A percentile compares a stretch with the other conserved stretches of the same genome.
Conservation (phyloP, 2,888 invertebrate genomes). For the Ctenicera cuprea region DNA sequence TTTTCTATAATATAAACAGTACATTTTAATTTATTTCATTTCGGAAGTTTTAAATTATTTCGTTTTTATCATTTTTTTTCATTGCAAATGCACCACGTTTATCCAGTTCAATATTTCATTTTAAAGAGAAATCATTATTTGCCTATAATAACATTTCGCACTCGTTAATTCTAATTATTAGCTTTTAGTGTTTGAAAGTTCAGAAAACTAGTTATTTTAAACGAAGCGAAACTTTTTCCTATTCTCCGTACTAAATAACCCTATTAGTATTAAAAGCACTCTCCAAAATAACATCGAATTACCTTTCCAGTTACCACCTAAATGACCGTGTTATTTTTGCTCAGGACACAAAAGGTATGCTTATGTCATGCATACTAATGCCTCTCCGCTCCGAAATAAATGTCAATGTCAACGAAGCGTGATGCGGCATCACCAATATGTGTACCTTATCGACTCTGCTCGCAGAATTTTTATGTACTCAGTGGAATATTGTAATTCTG, state of each 20-base stretch:
- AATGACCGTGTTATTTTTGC: slow-evolving; percentile 47
- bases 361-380: slow-evolving; percentile 50
- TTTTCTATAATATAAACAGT: slow-evolving; percentile 33
- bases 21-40: slow-evolving; percentile 22
- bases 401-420: slow-evolving; percentile 50
- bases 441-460: slow-evolving; percentile 45
- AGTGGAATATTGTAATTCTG: background rate
- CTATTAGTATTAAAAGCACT: slow-evolving; percentile 34
- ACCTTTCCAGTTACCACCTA: slow-evolving; percentile 39
- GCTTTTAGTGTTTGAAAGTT: too few species aligned
- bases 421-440: slow-evolving; percentile 48
- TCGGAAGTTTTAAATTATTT: slow-evolving; percentile 14
- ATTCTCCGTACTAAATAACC: slow-evolving; percentile 23
- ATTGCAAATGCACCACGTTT: background rate
- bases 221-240: background rate
- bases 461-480: slow-evolving; percentile 45
- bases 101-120: background rate
- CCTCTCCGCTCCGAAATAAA: slow-evolving; percentile 42
- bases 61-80: background rate
- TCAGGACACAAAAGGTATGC: slow-evolving; percentile 44
- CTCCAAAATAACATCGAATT: slow-evolving; percentile 39
- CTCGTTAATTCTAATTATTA: too few species aligned
- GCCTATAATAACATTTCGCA: too few species aligned
- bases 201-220: too few species aligned
- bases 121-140: background rate